Conservation (phyloP, 2,113 vertebrate species). For the Urocolius indicus region DNA sequence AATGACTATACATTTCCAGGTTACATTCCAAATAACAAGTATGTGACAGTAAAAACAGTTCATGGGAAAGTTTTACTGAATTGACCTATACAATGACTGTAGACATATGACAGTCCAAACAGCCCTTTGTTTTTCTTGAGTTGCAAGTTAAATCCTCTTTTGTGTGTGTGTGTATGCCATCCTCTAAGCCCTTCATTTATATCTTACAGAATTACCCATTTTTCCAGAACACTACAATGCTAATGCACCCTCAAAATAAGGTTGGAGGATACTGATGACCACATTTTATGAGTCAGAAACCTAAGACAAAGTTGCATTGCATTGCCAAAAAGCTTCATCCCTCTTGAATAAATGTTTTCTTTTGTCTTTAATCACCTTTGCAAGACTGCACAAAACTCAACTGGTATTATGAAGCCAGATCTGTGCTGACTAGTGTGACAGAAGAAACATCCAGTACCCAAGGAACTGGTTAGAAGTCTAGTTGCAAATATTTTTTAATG, state of each 20-base stretch:
- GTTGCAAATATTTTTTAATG: not conserved
- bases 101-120: not conserved
- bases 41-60: not conserved
- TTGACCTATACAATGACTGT: not conserved
- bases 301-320: not conserved
- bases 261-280: not conserved
- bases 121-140: not conserved
- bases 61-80: not conserved
- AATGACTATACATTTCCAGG: not conserved
- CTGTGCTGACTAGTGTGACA: not conserved
- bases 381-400: not conserved
- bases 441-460: not conserved
- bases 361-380: not conserved
- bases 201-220: not conserved
- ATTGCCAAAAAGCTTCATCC: not conserved
- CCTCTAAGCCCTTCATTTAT: not conserved
- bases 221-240: not conserved
- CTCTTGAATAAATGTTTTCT: not conserved
- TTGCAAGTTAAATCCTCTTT: not conserved
- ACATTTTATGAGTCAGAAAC: not conserved
- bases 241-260: not conserved
- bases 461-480: not conserved
- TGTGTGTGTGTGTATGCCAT: not conserved
- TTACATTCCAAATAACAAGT: not conserved
- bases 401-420: not conserved